A percentile compares a stretch with the other conserved stretches of the same genome.
phyloP scores from a whole-genome alignment of 2,113 vertebrate species.

The Myotis davidii region DNA sequence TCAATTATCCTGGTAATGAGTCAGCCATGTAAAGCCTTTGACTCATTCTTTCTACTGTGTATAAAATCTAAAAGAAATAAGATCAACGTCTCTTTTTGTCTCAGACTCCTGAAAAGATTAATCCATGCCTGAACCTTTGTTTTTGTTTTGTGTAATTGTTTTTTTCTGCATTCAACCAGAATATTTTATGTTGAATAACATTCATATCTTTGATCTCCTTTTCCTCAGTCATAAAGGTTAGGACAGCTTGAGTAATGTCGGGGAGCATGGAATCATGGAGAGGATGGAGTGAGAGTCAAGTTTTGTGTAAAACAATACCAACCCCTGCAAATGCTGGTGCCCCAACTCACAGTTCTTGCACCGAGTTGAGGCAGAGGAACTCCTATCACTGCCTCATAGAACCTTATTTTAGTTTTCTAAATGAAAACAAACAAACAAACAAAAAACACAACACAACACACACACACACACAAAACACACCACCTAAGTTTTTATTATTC shows the following conservation, averaged over 20 bases:
- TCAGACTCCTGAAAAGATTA: background rate
- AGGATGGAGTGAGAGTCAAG: background rate
- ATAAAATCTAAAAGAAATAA: background rate
- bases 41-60: background rate
- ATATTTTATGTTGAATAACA: background rate
- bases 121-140: background rate
- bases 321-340: background rate
- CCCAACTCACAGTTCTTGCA: background rate
- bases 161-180: background rate
- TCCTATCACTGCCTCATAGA: background rate
- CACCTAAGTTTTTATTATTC: background rate
- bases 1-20: background rate
- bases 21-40: background rate
- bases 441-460: background rate
- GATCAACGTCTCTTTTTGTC: conserved; percentile 1
- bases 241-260: background rate
- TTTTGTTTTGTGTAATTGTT: background rate
- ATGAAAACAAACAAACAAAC: background rate
- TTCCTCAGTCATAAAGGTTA: background rate
- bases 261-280: background rate
- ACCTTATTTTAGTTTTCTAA: background rate
- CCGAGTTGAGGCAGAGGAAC: background rate
- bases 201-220: background rate
- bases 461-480: background rate
- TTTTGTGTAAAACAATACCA: background rate